Evolutionary conservation across 2,888 invertebrate species (phyloP).

Genomic region (Drosophila infuscata): DNA sequence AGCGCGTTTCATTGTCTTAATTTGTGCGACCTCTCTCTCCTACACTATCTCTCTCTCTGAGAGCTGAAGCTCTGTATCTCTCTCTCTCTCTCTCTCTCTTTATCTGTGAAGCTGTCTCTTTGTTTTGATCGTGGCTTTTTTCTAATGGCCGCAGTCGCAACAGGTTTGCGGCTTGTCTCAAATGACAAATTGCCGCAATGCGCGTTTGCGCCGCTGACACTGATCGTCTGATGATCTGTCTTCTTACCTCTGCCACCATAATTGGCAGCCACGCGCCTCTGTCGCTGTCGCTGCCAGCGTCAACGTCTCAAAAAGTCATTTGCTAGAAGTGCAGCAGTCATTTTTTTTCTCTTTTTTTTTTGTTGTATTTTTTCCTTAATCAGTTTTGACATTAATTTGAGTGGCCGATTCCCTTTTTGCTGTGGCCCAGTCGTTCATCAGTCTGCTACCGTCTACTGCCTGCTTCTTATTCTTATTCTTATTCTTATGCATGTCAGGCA

Average conservation of each 20-base stretch:
- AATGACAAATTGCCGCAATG: slow-evolving; percentile 59
- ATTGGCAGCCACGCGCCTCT: slow-evolving; percentile 78
- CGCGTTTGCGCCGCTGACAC: slow-evolving; percentile 31
- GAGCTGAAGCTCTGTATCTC: background rate
- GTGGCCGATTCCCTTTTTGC: slow-evolving; percentile 70
- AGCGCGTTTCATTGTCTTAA: slow-evolving; percentile 81
- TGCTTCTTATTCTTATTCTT: slow-evolving; percentile 42
- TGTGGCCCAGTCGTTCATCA: slow-evolving; percentile 50
- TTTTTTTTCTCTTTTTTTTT: background rate
- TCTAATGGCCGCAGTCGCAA: slow-evolving; percentile 51
- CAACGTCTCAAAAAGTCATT: slow-evolving; percentile 5
- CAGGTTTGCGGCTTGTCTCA: slow-evolving; percentile 62
- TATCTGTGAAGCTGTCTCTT: slow-evolving; percentile 4
- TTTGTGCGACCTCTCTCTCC: slow-evolving; percentile 59
- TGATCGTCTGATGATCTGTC: slow-evolving; percentile 44
- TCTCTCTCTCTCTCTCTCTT: slow-evolving; percentile 4
- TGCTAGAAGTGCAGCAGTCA: slow-evolving; percentile 41
- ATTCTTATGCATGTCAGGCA: slow-evolving; percentile 71
- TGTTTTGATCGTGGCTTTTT: slow-evolving; percentile 38
- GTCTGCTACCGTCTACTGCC: slow-evolving; percentile 17
- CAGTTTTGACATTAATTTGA: slow-evolving; percentile 83
- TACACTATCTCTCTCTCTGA: slow-evolving; percentile 9
- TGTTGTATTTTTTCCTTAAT: slow-evolving; percentile 59
- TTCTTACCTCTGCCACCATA: slow-evolving; percentile 47
- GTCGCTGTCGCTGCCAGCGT: slow-evolving; percentile 10